Evolutionary conservation across 2,113 vertebrate genomes (phyloP).

Genomic region (Mugil cephalus): DNA sequence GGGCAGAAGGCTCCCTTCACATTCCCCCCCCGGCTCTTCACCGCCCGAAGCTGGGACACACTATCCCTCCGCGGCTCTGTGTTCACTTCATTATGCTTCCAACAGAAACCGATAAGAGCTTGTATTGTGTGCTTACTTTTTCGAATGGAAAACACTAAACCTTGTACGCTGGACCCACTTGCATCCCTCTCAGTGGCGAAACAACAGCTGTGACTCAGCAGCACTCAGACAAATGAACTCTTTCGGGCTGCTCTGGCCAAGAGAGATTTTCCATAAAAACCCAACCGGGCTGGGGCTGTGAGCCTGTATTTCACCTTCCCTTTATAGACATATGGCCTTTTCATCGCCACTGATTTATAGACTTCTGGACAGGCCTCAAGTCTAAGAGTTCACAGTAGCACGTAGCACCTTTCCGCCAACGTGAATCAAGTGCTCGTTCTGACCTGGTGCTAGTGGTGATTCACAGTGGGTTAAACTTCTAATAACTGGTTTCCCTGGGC

Average conservation of each 20-base stretch:
- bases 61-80: neutral
- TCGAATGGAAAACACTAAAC: neutral
- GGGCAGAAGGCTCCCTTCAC: neutral
- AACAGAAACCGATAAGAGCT: neutral
- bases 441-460: no score
- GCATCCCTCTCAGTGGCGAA: neutral
- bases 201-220: slow-evolving; percentile 40
- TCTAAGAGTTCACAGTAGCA: no score
- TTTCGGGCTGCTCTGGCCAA: neutral
- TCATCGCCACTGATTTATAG: neutral
- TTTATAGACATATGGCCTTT: neutral
- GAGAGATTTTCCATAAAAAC: slow-evolving; percentile 6
- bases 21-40: neutral
- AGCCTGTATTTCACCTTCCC: neutral
- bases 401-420: no score
- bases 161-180: neutral
- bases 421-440: no score
- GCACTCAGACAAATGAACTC: slow-evolving; percentile 41
- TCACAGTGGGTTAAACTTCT: no score
- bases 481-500: no score
- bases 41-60: neutral
- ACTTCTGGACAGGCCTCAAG: neutral
- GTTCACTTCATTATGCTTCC: neutral
- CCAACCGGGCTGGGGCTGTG: no score
- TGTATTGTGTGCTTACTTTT: neutral